Percentiles rank a stretch among this genome's conserved stretches.
Evolutionary conservation across 2,113 vertebrate genomes (phyloP).

Genomic region (Peromyscus polionotus): DNA sequence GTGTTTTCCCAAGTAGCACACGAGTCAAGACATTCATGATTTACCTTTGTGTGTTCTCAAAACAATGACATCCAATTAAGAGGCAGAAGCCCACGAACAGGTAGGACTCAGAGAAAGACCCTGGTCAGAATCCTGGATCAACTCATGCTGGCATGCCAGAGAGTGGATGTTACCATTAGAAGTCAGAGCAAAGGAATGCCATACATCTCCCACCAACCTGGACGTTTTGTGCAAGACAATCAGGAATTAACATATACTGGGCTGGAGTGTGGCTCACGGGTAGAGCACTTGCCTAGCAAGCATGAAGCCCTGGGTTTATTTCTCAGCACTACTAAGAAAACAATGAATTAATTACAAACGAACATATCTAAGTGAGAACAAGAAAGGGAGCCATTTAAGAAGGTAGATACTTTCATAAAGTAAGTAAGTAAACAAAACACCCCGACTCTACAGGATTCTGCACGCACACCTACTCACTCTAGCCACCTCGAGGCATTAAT

Average conservation of each 20-base stretch:
- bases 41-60: not conserved
- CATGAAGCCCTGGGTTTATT: not conserved
- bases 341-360: not conserved
- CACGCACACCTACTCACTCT: not conserved
- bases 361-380: not conserved
- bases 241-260: not conserved
- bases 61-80: not conserved
- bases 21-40: not conserved
- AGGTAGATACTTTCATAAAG: not conserved
- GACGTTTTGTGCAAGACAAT: not conserved
- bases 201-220: not conserved
- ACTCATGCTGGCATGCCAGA: not conserved
- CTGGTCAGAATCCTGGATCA: not conserved
- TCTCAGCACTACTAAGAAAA: not conserved
- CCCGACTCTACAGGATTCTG: conserved; percentile 12
- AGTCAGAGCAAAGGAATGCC: not conserved
- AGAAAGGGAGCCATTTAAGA: not conserved
- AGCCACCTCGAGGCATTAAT: conserved; percentile 50
- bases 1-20: not conserved
- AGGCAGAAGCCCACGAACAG: not conserved
- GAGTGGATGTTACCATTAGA: not conserved
- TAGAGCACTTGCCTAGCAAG: not conserved
- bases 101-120: not conserved
- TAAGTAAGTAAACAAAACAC: not conserved
- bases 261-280: not conserved